A percentile compares a stretch with the other conserved stretches of the same genome.
Conservation (phyloP, 2,113 vertebrate species). For the Panthera leo region DNA sequence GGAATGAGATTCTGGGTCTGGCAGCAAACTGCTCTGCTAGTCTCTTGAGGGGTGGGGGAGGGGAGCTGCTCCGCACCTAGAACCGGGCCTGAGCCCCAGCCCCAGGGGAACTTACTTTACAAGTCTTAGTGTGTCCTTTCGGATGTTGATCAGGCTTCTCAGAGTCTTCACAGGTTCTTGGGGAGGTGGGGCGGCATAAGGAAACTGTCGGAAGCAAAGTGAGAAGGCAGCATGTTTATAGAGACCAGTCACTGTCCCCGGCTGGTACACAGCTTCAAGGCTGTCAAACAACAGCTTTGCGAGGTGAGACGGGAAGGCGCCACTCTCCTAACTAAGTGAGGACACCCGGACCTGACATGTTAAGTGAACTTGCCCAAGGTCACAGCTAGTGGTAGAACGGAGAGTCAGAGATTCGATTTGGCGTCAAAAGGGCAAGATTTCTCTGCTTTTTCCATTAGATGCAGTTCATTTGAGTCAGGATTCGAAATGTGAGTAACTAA, state of each 20-base stretch:
- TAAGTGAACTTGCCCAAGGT: neutral
- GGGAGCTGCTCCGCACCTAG: too few species aligned
- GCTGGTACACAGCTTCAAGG: fast-evolving
- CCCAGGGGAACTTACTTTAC: constrained; percentile 88
- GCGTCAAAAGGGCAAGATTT: neutral
- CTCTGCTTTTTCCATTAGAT: neutral
- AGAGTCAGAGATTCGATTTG: neutral
- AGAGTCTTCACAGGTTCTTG: constrained; percentile 98
- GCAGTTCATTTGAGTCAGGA: constrained; percentile 10
- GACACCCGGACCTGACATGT: neutral
- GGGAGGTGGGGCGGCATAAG: constrained; percentile 96
- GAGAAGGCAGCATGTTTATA: constrained; percentile 39
- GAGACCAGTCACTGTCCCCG: neutral
- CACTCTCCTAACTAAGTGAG: neutral
- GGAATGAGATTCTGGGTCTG: neutral
- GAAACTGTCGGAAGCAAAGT: constrained; percentile 88
- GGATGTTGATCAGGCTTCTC: constrained; percentile 97
- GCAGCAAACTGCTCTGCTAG: neutral
- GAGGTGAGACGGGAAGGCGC: neutral
- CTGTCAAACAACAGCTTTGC: neutral
- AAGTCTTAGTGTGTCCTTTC: constrained; percentile 97
- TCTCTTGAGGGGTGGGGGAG: neutral
- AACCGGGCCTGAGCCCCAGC: neutral
- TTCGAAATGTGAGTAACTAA: neutral
- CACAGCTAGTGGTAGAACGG: neutral